Evolutionary conservation across 2,113 vertebrate species (phyloP), one percentile per base, ranked within the genome.

Genomic region (Canis aureus): DNA sequence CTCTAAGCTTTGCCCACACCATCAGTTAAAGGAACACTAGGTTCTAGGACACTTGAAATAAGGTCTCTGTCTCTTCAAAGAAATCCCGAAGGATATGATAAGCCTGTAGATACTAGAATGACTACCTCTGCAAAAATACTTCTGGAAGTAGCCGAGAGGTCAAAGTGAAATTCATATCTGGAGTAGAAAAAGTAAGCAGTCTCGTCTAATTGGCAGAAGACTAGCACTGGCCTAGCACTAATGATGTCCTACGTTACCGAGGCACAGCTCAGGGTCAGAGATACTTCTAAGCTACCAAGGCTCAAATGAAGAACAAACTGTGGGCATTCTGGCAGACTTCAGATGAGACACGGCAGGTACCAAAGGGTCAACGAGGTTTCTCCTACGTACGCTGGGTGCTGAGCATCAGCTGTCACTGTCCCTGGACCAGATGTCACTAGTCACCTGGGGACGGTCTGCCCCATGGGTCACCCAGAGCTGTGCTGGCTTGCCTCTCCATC

Each of bases 201-300:
- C 43, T 25, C 53, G n/a, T 11, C 53, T 60, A 60, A 79, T 76
- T 71, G 32, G 78, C 0, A 69, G 81, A 67, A 73, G 71, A 71
- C 27, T 35, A 82, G 15, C 11, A 49, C 7, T 27, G 60, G 78
- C 29, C 86, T 43, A 67, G 89, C 71, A 59, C 57, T 13, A 62
- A 57, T 1, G 53, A 19, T 35, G 64, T 51, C 64, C 19, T 23
- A 69, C 38, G 27, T 25, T 53, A 73, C 74, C 10, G 8, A 55
- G 49, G 57, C 38, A 57, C 2, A 96, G 89, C 89, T 92, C n/a
- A 92, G 64, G 85, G 89, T 64, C 82, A 88, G 19, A 86, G 38
- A 23, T 8, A 74, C 86, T 9, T 57, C 69, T 66, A 2, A 22
- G 35, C 51, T 1, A 25, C 4, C 6, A 23, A 19, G 84, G 80